phyloP scores from a whole-genome alignment of 2,797 vertebrate species.

The Strix occidentalis region DNA sequence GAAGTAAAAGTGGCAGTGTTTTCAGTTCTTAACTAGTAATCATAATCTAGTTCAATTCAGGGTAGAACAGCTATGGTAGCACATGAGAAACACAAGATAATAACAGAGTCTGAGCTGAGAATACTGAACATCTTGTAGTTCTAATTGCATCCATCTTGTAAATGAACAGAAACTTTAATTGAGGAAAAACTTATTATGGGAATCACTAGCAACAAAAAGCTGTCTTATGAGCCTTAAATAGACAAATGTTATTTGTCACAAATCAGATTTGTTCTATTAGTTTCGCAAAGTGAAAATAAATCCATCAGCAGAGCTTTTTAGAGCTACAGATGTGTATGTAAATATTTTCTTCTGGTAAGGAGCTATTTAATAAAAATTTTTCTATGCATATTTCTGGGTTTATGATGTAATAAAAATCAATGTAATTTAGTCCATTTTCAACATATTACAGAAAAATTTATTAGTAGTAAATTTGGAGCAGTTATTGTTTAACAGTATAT shows the following conservation, averaged over 20 bases:
- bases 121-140: conserved; percentile 41
- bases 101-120: conserved; percentile 23
- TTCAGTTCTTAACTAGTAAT: conserved; percentile 64
- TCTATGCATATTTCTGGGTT: background rate
- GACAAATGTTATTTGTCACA: conserved; percentile 16
- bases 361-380: background rate
- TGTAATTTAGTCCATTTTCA: background rate
- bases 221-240: conserved; percentile 18
- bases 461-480: background rate
- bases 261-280: conserved; percentile 14
- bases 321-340: background rate
- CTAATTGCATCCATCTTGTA: conserved; percentile 45
- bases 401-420: background rate
- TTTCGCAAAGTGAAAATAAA: background rate
- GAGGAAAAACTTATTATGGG: conserved; percentile 16
- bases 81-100: conserved; percentile 25
- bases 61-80: background rate
- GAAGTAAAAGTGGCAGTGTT: conserved; percentile 42
- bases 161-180: conserved; percentile 49
- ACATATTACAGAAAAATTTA: background rate
- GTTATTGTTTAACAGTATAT: background rate
- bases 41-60: conserved; percentile 59
- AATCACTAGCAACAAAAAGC: conserved; percentile 3
- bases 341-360: background rate
- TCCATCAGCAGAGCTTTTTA: background rate